Evolutionary conservation across 2,113 vertebrate species (phyloP).

Genomic region (Catharus minimus): DNA sequence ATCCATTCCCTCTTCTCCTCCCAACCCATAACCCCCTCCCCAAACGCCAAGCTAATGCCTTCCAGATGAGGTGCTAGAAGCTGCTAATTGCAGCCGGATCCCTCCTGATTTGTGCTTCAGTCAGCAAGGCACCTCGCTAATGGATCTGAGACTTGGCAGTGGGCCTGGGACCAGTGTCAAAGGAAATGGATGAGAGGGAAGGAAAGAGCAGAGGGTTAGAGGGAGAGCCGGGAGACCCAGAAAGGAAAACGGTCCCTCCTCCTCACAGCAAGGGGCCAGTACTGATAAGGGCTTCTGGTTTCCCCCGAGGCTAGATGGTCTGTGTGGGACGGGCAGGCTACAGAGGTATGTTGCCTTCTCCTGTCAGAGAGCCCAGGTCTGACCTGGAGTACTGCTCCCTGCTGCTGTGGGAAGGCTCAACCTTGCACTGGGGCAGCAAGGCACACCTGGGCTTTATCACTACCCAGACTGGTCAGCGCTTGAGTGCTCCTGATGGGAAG

Average conservation of each 20-base stretch:
- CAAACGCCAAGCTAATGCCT: slow-evolving; percentile 75
- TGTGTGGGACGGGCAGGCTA: not conserved
- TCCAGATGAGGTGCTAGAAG: slow-evolving; percentile 84
- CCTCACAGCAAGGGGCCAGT: not conserved
- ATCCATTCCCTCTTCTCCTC: slow-evolving; percentile 53
- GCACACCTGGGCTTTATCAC: slow-evolving; percentile 61
- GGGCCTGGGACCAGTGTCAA: slow-evolving; percentile 77
- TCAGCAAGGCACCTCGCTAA: slow-evolving; percentile 83
- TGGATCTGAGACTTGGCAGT: slow-evolving; percentile 81
- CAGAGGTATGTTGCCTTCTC: not conserved
- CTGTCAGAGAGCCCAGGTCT: not conserved
- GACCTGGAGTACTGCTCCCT: not conserved
- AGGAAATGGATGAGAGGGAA: slow-evolving; percentile 75
- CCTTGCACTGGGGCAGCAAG: slow-evolving; percentile 4
- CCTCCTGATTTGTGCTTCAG: slow-evolving; percentile 80
- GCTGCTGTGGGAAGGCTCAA: not conserved
- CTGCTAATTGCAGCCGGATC: slow-evolving; percentile 80
- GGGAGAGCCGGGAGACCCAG: not conserved
- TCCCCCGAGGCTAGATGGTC: not conserved
- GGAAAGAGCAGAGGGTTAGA: slow-evolving; percentile 39
- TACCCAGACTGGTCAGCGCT: not conserved
- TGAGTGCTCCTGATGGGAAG: slow-evolving; percentile 24
- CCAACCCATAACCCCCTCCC: slow-evolving; percentile 26
- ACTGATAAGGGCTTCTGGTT: slow-evolving; percentile 25
- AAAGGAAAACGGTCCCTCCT: slow-evolving; percentile 17